A percentile compares a stretch with the other conserved stretches of the same genome.
Evolutionary conservation across 2,888 invertebrate genomes (phyloP).

Genomic region (Scrobipalpa atriplicella): DNA sequence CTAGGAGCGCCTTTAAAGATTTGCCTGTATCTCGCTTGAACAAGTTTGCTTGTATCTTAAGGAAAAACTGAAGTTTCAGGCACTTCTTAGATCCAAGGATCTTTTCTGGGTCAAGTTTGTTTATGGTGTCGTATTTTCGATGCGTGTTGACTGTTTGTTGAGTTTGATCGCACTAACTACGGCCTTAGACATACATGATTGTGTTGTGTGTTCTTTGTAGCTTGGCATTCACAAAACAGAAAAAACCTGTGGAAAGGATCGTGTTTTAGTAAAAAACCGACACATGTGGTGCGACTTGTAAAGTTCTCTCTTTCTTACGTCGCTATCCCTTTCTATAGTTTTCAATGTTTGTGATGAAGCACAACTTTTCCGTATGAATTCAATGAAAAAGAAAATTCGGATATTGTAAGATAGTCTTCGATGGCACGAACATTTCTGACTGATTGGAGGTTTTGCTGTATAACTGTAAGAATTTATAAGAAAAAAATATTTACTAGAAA

Average conservation of each 20-base stretch:
- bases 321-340: background rate
- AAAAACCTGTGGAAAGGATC: background rate
- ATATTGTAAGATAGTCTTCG: conserved; percentile 26
- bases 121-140: conserved; percentile 28
- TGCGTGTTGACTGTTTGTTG: conserved; percentile 39
- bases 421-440: conserved; percentile 49
- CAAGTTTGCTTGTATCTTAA: background rate
- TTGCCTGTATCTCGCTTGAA: background rate
- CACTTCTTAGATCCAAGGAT: conserved; percentile 27
- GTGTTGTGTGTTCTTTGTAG: conserved; percentile 30
- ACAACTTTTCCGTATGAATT: background rate
- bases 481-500: conserved; percentile 14
- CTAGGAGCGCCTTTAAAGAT: background rate
- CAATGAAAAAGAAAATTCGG: background rate
- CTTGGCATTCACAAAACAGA: background rate
- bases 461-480: conserved; percentile 22
- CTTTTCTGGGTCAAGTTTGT: conserved; percentile 29
- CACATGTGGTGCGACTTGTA: no score
- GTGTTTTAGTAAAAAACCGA: background rate
- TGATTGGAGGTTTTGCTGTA: conserved; percentile 52
- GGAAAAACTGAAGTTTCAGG: background rate
- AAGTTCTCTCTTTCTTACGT: no score
- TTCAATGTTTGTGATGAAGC: background rate
- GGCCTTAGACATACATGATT: conserved; percentile 3
- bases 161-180: background rate